A percentile compares a stretch with the other conserved stretches of the same genome.
phyloP scores from a whole-genome alignment of 2,113 vertebrate species.

The Alosa alosa region DNA sequence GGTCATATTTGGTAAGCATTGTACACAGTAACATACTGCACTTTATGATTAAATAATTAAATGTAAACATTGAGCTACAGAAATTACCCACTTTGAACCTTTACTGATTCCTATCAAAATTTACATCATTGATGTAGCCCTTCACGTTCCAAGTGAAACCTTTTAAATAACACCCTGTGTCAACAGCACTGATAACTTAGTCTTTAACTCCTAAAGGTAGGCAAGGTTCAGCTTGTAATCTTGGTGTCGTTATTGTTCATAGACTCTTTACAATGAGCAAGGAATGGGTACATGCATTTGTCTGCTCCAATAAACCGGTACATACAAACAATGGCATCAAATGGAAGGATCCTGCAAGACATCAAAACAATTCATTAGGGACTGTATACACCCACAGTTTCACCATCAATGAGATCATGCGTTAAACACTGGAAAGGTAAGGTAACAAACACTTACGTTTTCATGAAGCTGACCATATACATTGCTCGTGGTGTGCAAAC shows the following conservation, averaged over 20 bases:
- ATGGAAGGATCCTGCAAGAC: conserved; percentile 79
- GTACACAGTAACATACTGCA: conserved; percentile 40
- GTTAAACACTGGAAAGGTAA: neutral
- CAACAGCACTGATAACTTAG: neutral
- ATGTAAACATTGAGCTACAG: neutral
- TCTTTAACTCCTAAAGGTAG: neutral
- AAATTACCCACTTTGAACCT: conserved; percentile 11
- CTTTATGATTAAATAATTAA: neutral
- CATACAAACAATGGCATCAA: conserved; percentile 88
- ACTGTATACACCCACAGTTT: neutral
- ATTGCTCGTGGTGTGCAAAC: conserved; percentile 35
- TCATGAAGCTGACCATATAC: conserved; percentile 47
- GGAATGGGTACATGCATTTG: conserved; percentile 90
- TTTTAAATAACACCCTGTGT: neutral
- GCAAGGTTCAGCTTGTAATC: conserved; percentile 52
- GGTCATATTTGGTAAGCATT: neutral
- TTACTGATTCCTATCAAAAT: neutral
- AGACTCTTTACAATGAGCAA: conserved; percentile 83
- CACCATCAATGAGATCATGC: neutral
- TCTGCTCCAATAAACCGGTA: conserved; percentile 86
- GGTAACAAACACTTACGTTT: conserved; percentile 39
- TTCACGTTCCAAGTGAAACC: neutral
- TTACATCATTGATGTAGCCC: neutral
- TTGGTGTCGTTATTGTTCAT: conserved; percentile 89
- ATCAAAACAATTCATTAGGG: neutral